Evolutionary conservation across 2,113 vertebrate genomes (phyloP), one percentile per base, ranked within the genome.

Genomic region (Grus americana): DNA sequence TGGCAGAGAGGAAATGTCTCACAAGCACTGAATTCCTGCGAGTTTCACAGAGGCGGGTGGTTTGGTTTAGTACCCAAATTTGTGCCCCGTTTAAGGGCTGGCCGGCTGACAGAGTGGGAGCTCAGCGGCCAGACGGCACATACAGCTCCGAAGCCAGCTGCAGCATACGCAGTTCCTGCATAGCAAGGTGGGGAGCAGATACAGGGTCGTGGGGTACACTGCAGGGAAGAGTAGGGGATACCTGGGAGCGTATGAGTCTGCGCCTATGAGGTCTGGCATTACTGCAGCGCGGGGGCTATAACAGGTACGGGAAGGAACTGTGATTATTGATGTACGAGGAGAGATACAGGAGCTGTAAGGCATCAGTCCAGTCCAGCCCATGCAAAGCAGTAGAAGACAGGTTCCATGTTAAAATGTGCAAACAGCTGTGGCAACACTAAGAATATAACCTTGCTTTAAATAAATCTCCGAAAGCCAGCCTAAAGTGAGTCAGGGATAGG

Each of bases 91-190:
- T 27, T 10, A 11, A 30, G 63, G 61, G 71, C 14, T 21, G 61
- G 27, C 58, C 66, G 58, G 50, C 23, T 47, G 74, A 11, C 36
- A 12, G 44, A 50, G 52, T 1, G 10, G 42, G 20, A 19, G 44
- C 63, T 71, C 32, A 5, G 49, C 11, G 29, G 38, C 70, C 38
- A 11, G 42, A 30, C 2, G 20, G 46, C 47, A 34, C 36, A 2
- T 6, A 5, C 2, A n/a, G 86, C 79, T 49, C 52, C 26, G 6
- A 49, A 54, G 12, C 12, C 65, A 61, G n/a, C 57, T 50, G 29
- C 8, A 17, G 44, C 1, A 0, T 27, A 4, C 6, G 11, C 58
- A 7, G 36, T 14, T 23, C 44, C 40, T 17, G 15, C 4, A 0
- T 1, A 2, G 44, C 5, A 8, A 17, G 24, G 32, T 29, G 38